A percentile compares a stretch with the other conserved stretches of the same genome.
Evolutionary conservation across 2,797 vertebrate species (phyloP).

Genomic region (Oreochromis grahami): DNA sequence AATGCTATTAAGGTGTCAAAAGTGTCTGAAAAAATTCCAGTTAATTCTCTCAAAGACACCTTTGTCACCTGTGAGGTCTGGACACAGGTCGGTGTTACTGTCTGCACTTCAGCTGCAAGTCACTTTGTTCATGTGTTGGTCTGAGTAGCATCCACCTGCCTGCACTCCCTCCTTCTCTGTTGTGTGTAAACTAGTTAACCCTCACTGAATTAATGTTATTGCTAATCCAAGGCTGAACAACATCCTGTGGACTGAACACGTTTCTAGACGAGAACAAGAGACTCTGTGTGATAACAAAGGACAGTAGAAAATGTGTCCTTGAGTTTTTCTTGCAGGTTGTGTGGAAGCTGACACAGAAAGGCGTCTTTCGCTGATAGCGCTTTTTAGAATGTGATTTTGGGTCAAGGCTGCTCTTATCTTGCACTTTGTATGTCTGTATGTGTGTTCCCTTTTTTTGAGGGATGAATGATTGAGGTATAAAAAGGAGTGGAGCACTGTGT

Average conservation of each 20-base stretch:
- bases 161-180: background rate
- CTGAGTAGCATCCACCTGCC: background rate
- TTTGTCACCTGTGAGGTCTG: background rate
- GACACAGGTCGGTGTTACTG: background rate
- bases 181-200: background rate
- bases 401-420: constrained; percentile 80
- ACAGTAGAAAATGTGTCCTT: constrained; percentile 8
- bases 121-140: background rate
- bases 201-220: background rate
- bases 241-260: accelerated
- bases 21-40: background rate
- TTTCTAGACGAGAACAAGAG: accelerated
- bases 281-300: accelerated
- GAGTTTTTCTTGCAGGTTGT: constrained; percentile 59
- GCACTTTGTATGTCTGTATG: background rate
- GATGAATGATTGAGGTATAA: constrained; percentile 11
- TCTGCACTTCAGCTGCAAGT: background rate
- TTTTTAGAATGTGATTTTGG: constrained; percentile 51
- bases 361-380: constrained; percentile 81
- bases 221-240: background rate
- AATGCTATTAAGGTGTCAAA: background rate
- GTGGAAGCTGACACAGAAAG: constrained; percentile 57
- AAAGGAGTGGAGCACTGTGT: constrained; percentile 54
- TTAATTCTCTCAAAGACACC: background rate
- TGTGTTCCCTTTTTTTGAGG: background rate